Evolutionary conservation across 2,113 vertebrate species (phyloP).

Genomic region (Porphyrio hochstetteri): DNA sequence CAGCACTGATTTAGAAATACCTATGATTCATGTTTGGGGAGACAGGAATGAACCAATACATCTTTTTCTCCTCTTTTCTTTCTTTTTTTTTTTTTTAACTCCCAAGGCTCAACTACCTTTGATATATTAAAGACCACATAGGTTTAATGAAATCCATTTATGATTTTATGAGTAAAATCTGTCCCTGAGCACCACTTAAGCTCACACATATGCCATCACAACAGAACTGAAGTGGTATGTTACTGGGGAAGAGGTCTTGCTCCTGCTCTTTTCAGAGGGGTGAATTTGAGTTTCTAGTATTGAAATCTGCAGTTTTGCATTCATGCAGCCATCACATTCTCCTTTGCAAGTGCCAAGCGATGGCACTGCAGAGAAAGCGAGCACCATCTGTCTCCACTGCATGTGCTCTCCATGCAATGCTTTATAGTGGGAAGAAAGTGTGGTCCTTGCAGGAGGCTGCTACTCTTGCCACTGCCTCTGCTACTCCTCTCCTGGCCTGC

Average conservation of each 20-base stretch:
- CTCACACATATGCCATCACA: background rate
- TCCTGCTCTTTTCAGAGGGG: background rate
- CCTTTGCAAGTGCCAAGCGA: background rate
- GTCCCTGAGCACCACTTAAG: slow-evolving; percentile 29
- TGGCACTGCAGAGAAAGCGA: background rate
- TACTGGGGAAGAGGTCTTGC: background rate
- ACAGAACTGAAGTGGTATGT: background rate
- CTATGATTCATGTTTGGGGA: background rate
- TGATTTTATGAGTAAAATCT: slow-evolving; percentile 51
- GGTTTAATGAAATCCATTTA: slow-evolving; percentile 59
- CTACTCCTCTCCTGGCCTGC: background rate
- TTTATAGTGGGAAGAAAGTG: background rate
- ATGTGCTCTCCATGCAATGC: background rate
- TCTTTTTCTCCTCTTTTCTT: background rate
- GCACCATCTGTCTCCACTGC: slow-evolving; percentile 2
- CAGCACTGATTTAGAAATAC: background rate
- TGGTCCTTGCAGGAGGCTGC: background rate
- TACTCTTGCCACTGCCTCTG: background rate
- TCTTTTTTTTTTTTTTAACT: background rate
- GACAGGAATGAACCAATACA: background rate
- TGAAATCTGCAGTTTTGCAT: background rate
- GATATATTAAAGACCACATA: slow-evolving; percentile 27
- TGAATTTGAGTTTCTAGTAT: background rate
- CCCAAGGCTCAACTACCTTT: background rate
- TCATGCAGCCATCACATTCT: background rate